Percentiles rank a stretch among this genome's conserved stretches.
Conservation (phyloP, 2,797 vertebrate genomes). For the Lacerta agilis region DNA sequence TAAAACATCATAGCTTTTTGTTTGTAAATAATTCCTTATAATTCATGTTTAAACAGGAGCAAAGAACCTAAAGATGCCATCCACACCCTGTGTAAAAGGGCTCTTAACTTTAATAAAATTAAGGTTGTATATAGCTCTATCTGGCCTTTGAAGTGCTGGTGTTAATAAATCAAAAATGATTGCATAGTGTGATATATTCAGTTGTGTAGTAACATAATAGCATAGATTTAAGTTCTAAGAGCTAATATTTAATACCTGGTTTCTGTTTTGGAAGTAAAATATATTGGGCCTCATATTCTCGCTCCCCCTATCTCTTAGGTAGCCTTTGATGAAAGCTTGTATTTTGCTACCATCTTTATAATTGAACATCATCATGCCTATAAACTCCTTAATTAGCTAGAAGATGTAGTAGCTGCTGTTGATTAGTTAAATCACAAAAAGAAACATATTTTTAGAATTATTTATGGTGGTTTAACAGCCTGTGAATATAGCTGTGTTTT, state of each 20-base stretch:
- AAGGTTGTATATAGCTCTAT: neutral
- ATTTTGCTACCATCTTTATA: neutral
- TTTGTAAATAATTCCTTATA: conserved; percentile 19
- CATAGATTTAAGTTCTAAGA: neutral
- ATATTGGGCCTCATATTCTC: neutral
- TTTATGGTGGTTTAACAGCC: neutral
- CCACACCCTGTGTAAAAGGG: neutral
- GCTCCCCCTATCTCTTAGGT: neutral
- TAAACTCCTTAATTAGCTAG: conserved; percentile 1
- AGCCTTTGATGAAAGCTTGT: neutral
- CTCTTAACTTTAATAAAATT: conserved; percentile 1
- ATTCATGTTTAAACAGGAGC: conserved; percentile 36
- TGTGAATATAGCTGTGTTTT: neutral
- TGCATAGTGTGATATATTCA: conserved; percentile 13
- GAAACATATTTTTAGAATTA: neutral
- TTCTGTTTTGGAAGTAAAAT: neutral
- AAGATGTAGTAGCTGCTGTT: neutral
- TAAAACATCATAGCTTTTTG: conserved; percentile 37
- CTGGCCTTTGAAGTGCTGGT: neutral
- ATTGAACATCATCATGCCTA: neutral
- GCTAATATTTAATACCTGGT: neutral
- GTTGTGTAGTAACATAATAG: conserved; percentile 2
- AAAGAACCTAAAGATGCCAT: neutral
- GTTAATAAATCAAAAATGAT: conserved; percentile 3
- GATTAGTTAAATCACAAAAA: neutral